Base-by-base conservation (phyloP, 1,140 invertebrate species). In the Philotrypesis tridentata region DNA sequence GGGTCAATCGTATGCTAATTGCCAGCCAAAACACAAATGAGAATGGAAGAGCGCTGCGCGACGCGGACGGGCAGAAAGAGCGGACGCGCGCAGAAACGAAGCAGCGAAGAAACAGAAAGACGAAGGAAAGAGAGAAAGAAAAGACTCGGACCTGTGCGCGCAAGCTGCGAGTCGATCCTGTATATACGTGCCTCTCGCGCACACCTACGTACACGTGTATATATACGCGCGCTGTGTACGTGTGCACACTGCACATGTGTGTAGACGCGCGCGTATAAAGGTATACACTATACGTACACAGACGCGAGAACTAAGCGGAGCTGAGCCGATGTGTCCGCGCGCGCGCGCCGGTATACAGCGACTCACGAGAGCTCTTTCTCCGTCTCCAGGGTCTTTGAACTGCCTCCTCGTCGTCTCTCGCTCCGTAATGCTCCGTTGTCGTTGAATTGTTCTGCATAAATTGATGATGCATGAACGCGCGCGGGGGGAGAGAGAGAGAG, bases 1-100 rank as follows among this genome's bases (percentile, higher is more conserved):
- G 88, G 91, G 90, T 92, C 90, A 92, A 92, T 92, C 89, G 89
- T 92, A 92, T 92, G 91, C 90, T 91, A 92, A 92, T 92, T 92
- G 89, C 88, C 88, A 87, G 82, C 90, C 88, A 89, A 91, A 91
- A 92, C 88, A 91, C 88, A 86, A 85, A 87, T 85, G 85, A 86
- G 84, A 87, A 85, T 85, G 80, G 80, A 63, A 72, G 82, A 74
- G 61, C n/a, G n/a, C n/a, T n/a, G n/a, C n/a, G 37, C 17, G 68
- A 63, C 33, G n/a, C 5, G 8, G 70, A 73, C 37, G 29, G 27
- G 61, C 31, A 74, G 27, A 29, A 37, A 23, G 48, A 81, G 25
- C 23, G 37, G 12, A 27, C 23, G 70, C 21, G 9, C 48, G n/a
- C 71, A 79, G 14, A 78, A 9, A 63, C 48, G 60, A 29, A 60